phyloP scores from a whole-genome alignment of 2,888 invertebrate species.

The Rhynchonema sp. region DNA sequence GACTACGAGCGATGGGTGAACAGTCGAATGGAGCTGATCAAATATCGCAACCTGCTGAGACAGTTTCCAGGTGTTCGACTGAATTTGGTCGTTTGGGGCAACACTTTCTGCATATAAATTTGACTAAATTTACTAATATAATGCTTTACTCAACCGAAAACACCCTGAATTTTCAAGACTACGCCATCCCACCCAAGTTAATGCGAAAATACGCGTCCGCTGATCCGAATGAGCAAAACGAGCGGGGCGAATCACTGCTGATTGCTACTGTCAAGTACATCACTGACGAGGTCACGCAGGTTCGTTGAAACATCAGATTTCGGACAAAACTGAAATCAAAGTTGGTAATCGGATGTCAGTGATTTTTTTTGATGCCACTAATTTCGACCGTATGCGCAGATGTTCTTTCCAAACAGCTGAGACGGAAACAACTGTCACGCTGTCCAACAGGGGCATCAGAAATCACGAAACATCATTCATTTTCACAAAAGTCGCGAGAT shows the following conservation, averaged over 20 bases:
- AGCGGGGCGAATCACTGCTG: conserved; percentile 5
- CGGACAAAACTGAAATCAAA: background rate
- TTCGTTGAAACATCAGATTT: background rate
- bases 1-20: background rate
- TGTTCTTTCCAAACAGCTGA: no score
- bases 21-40: background rate
- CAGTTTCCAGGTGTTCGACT: no score
- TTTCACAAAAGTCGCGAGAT: no score
- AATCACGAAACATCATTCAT: no score
- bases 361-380: no score
- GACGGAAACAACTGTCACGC: no score
- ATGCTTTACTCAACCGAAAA: no score
- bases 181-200: background rate
- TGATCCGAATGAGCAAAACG: conserved; percentile 3
- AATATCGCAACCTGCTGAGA: background rate
- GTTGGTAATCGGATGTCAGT: background rate
- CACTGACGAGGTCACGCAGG: conserved; percentile 5
- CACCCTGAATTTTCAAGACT: background rate
- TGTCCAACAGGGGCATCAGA: no score
- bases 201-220: background rate
- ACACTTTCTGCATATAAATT: no score
- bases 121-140: no score
- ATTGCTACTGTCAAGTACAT: conserved; percentile 7
- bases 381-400: no score
- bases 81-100: no score